Base-by-base conservation (phyloP, 2,797 vertebrate genomes). In the Gouania willdenowi region DNA sequence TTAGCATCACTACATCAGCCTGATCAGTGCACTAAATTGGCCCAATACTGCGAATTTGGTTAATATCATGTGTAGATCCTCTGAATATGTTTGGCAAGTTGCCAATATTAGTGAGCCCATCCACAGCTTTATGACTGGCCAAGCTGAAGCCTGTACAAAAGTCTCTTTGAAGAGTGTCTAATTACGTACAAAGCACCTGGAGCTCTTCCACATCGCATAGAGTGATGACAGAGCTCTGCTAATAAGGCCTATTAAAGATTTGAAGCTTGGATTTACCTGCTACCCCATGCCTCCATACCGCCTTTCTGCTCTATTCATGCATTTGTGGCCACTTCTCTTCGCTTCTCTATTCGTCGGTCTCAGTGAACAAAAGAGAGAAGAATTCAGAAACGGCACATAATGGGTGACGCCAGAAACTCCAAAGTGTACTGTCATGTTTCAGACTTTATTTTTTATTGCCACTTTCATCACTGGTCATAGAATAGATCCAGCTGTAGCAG, bases 151-250 rank as follows among this genome's bases (percentile, higher is more conserved):
- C 30, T 21, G 27, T 76, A 78, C 66, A 66, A 79, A 68, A 41
- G 34, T 24, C 41, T 40, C 36, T 71, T 74, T 76, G 60, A 79
- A 80, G 59, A 71, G 53, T 57, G 50, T 52, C 52, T 66, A 70
- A 78, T 82, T 75, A 73, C 63, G 54, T 51, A 55, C 37, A 68
- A 67, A 73, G 58, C 36, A 59, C 11, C 42, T 68, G 63, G 59
- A 59, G 21, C 23, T 27, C 22, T 47, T 77, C 69, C 77, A 78
- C 50, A 63, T 63, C 71, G 66, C 50, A 62, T 35, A 55, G 43
- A 53, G 50, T 5, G 60, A 35, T 40, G 41, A 58, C 68, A 48
- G 47, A 67, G 42, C 5, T 26, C 25, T 13, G 34, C 44, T 76
- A 71, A 75, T 56, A 20, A 50, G 47, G 8, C 43, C 44, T 50